Base-by-base conservation (phyloP, 2,113 vertebrate species). In the Amia ocellicauda region DNA sequence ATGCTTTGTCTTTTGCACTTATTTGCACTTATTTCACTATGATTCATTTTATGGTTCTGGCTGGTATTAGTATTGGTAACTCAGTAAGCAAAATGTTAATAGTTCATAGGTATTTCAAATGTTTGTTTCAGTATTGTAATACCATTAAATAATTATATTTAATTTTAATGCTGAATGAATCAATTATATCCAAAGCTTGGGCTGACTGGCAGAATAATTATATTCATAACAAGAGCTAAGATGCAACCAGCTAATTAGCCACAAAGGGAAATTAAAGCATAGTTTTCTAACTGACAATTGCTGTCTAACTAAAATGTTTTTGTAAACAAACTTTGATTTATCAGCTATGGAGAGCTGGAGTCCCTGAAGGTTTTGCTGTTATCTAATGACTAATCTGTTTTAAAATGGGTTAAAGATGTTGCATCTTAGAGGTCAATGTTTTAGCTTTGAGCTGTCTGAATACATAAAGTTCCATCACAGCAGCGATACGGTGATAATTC, bases 211-310 rank as follows among this genome's bases (percentile, higher is more conserved):
- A 60, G 73, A 78, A 22, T 80, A 79, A 80, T 75, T 79, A 41
- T 28, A 67, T 68, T 45, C 56, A 63, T 71, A 74, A 60, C 75
- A 42, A 79, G 4, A 78, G 9, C 28, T 3, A 17, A 79, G 67
- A 70, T 71, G 1, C 17, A 70, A 73, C 62, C 22, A 78, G 47
- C 62, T 87, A 80, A 78, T 82, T 80, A 85, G 3, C 29, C 70
- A 69, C 63, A 80, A 76, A 74, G 59, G 66, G 51, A 85, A 83
- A 82, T 73, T 75, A 81, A 84, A 77, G 74, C 58, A 77, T 62
- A 73, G 75, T 80, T 82, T 64, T 36, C 27, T 74, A 68, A 64
- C 62, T 69, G 64, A 51, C 43, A 63, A 29, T 71, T 77, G 54
- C 10, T 80, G 54, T 69, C 41, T 75, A 26, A 40, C 19, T 78